Evolutionary conservation across 2,113 vertebrate species (phyloP).

Genomic region (Litocranius walleri): DNA sequence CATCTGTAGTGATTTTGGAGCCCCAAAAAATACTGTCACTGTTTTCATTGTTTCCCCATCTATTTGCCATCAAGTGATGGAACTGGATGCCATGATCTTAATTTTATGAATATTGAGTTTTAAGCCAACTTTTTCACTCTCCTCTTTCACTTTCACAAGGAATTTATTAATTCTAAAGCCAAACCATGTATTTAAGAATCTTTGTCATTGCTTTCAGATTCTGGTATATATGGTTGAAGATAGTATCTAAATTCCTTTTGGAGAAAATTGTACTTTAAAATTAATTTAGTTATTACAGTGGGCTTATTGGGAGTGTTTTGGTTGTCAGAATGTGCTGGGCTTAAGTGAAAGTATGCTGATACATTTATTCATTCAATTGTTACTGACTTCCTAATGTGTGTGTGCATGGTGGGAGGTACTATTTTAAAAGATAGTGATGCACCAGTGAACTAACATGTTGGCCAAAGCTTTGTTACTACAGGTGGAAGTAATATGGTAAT

Average conservation of each 20-base stretch:
- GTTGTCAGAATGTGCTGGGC: not conserved
- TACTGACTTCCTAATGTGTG: not conserved
- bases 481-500: not conserved
- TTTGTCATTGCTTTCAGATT: not conserved
- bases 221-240: not conserved
- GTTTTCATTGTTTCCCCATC: not conserved
- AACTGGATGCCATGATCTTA: not conserved
- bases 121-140: not conserved
- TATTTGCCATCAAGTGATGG: not conserved
- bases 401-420: fast-evolving
- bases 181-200: not conserved
- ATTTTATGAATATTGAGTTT: not conserved
- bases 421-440: not conserved
- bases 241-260: not conserved
- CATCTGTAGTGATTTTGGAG: not conserved
- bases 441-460: not conserved
- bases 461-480: not conserved
- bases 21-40: not conserved
- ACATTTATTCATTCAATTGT: not conserved
- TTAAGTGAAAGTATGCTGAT: not conserved
- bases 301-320: not conserved
- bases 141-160: not conserved
- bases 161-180: not conserved
- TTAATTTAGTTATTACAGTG: not conserved
- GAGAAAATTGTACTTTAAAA: not conserved